These are phyloP conservation scores for Dolomedes plantarius DNA, from an alignment of 2,888 invertebrate species.

Conservation along the genomic window DNA sequence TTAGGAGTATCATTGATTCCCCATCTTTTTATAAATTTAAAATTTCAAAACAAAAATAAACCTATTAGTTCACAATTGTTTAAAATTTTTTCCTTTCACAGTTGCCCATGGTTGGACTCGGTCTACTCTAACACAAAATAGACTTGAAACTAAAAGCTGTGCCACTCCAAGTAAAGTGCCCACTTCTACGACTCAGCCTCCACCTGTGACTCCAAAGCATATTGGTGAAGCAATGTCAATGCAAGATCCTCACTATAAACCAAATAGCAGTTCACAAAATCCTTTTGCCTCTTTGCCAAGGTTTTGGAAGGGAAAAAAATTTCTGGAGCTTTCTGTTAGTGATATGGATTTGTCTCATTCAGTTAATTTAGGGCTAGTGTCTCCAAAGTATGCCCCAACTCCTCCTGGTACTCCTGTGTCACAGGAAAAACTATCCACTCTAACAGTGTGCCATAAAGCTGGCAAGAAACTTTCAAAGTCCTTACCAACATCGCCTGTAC, in stretches of 20 bases:
- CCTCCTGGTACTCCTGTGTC: slow-evolving; percentile 75
- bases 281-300: slow-evolving; percentile 86
- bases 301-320: slow-evolving; percentile 86
- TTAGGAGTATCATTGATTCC: too few relatives aligned
- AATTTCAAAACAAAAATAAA: too few relatives aligned
- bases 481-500: slow-evolving; percentile 68
- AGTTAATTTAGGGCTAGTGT: slow-evolving; percentile 86
- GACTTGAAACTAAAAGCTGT: slow-evolving; percentile 4
- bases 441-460: not conserved
- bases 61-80: too few relatives aligned
- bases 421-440: slow-evolving; percentile 29
- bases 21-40: too few relatives aligned
- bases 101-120: slow-evolving; percentile 66
- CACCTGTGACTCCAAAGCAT: slow-evolving; percentile 80
- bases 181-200: slow-evolving; percentile 1
- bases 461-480: slow-evolving; percentile 47
- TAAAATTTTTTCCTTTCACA: slow-evolving; percentile 46
- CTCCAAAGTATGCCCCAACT: slow-evolving; percentile 79
- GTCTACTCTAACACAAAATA: slow-evolving; percentile 19
- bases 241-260: slow-evolving; percentile 77
- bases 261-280: slow-evolving; percentile 79
- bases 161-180: slow-evolving; percentile 31
- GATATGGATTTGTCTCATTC: slow-evolving; percentile 81
- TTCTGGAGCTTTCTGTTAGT: slow-evolving; percentile 79
- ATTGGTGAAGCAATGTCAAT: slow-evolving; percentile 89